These are phyloP conservation scores for Thamnophis sirtalis DNA, from an alignment of 2,113 vertebrate genomes.

Conservation along the genomic window DNA sequence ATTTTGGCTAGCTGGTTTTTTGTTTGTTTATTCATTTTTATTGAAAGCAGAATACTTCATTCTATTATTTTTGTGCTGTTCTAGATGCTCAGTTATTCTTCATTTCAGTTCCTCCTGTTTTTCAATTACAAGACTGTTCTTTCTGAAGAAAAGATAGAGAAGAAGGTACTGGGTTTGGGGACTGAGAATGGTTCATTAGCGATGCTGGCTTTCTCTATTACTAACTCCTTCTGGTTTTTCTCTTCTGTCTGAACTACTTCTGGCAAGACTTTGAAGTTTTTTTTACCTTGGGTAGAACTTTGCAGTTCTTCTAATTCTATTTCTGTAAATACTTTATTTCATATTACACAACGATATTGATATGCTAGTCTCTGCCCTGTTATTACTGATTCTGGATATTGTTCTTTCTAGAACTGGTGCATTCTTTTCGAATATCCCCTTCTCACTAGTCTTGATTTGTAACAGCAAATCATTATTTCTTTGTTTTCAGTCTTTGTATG, in stretches of 20 bases:
- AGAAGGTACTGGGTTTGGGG: background rate
- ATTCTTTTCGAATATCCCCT: background rate
- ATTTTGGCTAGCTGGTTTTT: background rate
- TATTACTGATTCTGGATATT: background rate
- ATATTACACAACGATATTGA: background rate
- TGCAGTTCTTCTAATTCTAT: background rate
- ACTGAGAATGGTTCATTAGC: background rate
- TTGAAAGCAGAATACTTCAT: background rate
- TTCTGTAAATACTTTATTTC: background rate
- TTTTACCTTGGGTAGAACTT: background rate
- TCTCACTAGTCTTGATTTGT: background rate
- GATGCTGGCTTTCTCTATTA: background rate
- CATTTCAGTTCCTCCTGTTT: background rate
- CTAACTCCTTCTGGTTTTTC: background rate
- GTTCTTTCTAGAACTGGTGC: background rate
- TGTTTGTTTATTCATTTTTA: background rate
- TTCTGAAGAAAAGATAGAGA: background rate
- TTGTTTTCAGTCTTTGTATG: background rate
- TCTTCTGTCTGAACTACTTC: background rate
- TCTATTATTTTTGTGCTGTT: background rate
- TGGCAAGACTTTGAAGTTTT: background rate
- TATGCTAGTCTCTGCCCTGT: background rate
- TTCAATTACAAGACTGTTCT: background rate
- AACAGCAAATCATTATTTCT: background rate
- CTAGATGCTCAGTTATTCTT: background rate